Evolutionary conservation across 2,113 vertebrate species (phyloP).

Genomic region (Chaetops frenatus): DNA sequence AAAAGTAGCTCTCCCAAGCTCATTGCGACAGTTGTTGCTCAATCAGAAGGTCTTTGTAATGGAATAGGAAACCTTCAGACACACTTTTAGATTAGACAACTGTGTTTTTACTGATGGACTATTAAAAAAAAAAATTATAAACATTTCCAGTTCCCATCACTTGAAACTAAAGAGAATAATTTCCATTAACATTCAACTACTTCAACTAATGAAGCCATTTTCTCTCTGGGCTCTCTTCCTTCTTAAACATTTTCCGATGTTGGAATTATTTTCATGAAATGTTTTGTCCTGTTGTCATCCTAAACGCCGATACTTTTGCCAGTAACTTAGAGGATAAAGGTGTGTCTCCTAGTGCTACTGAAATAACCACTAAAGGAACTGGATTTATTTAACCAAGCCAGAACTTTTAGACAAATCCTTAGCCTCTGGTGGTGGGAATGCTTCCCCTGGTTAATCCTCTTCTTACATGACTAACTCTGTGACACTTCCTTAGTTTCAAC

Average conservation of each 20-base stretch:
- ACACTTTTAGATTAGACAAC: not conserved
- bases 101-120: not conserved
- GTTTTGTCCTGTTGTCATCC: not conserved
- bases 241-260: not conserved
- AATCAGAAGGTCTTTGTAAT: not conserved
- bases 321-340: not conserved
- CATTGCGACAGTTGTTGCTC: not conserved
- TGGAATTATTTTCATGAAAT: not conserved
- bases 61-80: not conserved
- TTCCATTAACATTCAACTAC: not conserved
- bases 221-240: not conserved
- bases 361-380: not conserved
- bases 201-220: not conserved
- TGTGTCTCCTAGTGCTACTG: not conserved
- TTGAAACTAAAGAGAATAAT: not conserved
- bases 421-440: not conserved
- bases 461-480: not conserved
- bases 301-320: not conserved
- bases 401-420: not conserved
- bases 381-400: not conserved
- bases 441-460: not conserved
- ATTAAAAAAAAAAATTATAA: not conserved
- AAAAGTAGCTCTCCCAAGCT: not conserved
- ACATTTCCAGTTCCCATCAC: not conserved
- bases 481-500: not conserved